Evolutionary conservation across 35 echinoderm and acorn worm genomes (phyloP), one percentile per base, ranked within the genome.

Genomic region (Stichopus chloronotus): DNA sequence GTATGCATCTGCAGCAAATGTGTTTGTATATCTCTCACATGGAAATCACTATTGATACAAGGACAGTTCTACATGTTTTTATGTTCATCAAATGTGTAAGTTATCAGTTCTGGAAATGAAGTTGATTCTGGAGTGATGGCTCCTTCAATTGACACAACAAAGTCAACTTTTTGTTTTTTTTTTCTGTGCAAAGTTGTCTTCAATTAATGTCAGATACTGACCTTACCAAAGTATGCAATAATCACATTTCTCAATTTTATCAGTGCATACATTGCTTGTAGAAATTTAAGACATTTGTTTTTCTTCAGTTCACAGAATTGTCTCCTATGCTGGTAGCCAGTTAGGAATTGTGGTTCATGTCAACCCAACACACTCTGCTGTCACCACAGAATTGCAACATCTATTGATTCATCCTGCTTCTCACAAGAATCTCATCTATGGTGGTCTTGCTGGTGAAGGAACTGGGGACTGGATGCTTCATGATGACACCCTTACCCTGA

Each of bases 381-480:
- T 99, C 13, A 90, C 94, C 21, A 59, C 92, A 16, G 97, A 99
- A 63, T 76, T 99, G 7, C 93, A 92, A 19, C 83, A 80, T 52
- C 92, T 99, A 2, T 92, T 99, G 10, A 60, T 91, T 22, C 97
- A 99, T 90, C 79, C 94, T 86, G 95, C 97, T 6, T 74, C 88
- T 57, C 88, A 96, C 92, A 99, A 96, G 72, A 94, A 96, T 79
- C 63, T 99, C 17, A 87, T 94, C 76, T 99, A 78, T 91, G 97
- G 97, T 57, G 97, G 97, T 10, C 95, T 94, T 84, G 65, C 57
- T 61, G 81, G 92, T 56, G 95, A 96, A 80, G 92, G 81, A 0
- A 53, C 72, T 52, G 95, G 95, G 13, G 95, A 99, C 78, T 99
- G 97, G 97, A 94, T 99, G 8, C 88, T 99, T 25, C 92, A 96